phyloP scores from a whole-genome alignment of 30 jellyfish, hydroid and myxozoan genomes.

The Sanderia malayensis region DNA sequence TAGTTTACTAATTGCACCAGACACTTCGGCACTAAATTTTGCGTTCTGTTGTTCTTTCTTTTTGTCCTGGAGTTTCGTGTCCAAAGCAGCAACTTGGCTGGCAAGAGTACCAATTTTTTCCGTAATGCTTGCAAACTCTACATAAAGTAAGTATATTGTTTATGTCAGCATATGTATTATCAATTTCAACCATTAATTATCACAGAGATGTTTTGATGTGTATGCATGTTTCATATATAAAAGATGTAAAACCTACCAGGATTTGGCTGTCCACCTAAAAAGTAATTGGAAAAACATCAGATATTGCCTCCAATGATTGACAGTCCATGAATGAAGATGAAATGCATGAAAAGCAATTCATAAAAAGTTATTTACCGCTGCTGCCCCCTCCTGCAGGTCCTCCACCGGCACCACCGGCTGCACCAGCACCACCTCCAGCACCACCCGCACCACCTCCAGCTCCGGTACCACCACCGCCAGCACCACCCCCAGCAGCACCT shows the following conservation, averaged over 20 bases:
- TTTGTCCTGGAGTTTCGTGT: slow-evolving; percentile 76
- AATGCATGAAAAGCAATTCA: too few species aligned
- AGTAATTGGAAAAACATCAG: background rate
- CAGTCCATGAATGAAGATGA: too few species aligned
- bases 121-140: slow-evolving; percentile 69
- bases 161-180: background rate
- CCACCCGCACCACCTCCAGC: slow-evolving; percentile 28
- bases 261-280: slow-evolving; percentile 1
- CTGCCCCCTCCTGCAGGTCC: slow-evolving; percentile 38
- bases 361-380: slow-evolving; percentile 7
- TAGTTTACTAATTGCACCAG: slow-evolving; percentile 69
- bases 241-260: slow-evolving; percentile 3
- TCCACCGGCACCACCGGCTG: slow-evolving; percentile 50
- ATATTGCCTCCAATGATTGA: background rate
- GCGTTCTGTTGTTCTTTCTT: slow-evolving; percentile 78
- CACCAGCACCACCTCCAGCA: slow-evolving; percentile 47
- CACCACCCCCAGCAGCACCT: slow-evolving; percentile 65
- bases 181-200: background rate
- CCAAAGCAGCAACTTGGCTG: slow-evolving; percentile 80
- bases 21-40: slow-evolving; percentile 70
- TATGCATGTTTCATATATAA: too few species aligned
- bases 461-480: slow-evolving; percentile 61
- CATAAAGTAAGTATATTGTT: too few species aligned
- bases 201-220: too few species aligned
- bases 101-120: slow-evolving; percentile 74